These are phyloP conservation scores for Aleiodes leptofemur DNA, from an alignment of 2,888 invertebrate species.

Conservation along the genomic window DNA sequence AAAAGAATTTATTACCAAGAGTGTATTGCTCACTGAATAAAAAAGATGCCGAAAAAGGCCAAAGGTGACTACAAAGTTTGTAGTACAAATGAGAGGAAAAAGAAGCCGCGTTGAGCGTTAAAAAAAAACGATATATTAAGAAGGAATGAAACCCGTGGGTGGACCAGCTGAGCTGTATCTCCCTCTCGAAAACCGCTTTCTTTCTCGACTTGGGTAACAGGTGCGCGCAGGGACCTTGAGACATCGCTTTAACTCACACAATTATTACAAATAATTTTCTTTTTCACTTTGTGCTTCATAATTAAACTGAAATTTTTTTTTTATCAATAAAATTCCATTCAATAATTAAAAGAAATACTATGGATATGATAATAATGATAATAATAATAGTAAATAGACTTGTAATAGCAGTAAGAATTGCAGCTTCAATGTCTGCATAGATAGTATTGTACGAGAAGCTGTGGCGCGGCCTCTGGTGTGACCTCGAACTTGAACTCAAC, in stretches of 20 bases:
- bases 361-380: too few species aligned
- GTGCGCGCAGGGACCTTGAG: constrained; percentile 56
- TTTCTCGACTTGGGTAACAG: constrained; percentile 54
- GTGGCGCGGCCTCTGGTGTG: constrained; percentile 35
- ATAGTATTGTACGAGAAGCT: constrained; percentile 15
- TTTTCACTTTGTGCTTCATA: not conserved
- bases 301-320: not conserved
- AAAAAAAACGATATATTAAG: constrained; percentile 25
- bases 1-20: constrained; percentile 62
- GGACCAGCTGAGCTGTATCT: constrained; percentile 52
- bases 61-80: constrained; percentile 56
- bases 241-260: constrained; percentile 34
- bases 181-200: constrained; percentile 40
- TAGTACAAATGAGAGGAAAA: constrained; percentile 55
- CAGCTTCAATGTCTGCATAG: constrained; percentile 35
- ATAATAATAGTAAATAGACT: too few species aligned
- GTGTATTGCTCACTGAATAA: constrained; percentile 45
- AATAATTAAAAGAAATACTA: too few species aligned
- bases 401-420: not conserved
- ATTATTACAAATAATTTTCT: constrained; percentile 19
- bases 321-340: not conserved
- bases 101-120: constrained; percentile 37
- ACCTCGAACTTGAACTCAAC: constrained; percentile 70
- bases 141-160: constrained; percentile 53
- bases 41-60: constrained; percentile 42